Conservation (phyloP, 2,113 vertebrate species). For the Ceyx melanurus region DNA sequence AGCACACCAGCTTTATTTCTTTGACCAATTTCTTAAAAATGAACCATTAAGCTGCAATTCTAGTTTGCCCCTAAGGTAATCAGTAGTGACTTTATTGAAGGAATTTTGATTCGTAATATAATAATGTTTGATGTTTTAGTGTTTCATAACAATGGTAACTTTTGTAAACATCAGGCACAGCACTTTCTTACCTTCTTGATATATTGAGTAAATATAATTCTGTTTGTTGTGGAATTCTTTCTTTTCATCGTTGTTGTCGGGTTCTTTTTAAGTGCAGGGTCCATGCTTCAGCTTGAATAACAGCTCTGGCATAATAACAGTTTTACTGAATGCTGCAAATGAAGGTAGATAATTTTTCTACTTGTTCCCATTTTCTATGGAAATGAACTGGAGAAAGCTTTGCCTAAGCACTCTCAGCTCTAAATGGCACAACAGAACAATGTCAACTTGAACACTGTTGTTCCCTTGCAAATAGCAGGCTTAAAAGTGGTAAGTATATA, state of each 20-base stretch:
- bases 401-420: not conserved
- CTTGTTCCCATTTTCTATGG: rapidly evolving
- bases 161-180: not conserved
- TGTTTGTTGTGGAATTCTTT: not conserved
- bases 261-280: not conserved
- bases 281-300: not conserved
- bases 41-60: not conserved
- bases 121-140: not conserved
- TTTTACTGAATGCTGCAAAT: not conserved
- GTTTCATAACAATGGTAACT: not conserved
- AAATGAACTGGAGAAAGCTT: not conserved
- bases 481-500: not conserved
- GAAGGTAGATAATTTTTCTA: not conserved
- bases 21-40: not conserved
- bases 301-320: not conserved
- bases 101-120: not conserved
- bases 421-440: not conserved
- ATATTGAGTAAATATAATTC: not conserved
- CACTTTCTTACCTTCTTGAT: not conserved
- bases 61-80: not conserved
- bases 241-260: not conserved
- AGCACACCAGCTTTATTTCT: not conserved
- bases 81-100: not conserved
- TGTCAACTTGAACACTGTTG: not conserved
- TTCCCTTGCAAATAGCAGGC: not conserved